Conservation (phyloP, 37 sponge, comb jelly and placozoan genomes). For the Dysidea cf. avara region DNA sequence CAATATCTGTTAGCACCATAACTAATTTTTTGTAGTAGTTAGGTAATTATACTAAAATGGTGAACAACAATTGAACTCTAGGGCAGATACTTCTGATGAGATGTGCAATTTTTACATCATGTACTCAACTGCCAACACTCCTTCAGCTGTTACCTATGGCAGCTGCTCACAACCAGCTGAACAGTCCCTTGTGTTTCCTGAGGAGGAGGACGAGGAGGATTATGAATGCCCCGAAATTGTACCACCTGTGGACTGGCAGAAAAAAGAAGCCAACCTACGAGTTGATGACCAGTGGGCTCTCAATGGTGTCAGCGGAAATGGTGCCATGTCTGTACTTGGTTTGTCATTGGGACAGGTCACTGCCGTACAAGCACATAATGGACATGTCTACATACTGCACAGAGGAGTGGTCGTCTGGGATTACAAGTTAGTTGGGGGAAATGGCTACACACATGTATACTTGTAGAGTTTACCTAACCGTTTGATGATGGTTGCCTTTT, state of each 20-base stretch:
- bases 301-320: not conserved
- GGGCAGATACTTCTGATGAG: constrained; percentile 71
- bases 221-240: constrained; percentile 26
- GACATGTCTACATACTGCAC: constrained; percentile 62
- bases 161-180: constrained; percentile 30
- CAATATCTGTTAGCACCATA: not conserved
- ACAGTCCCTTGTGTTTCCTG: constrained; percentile 21
- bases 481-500: not conserved
- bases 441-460: too few species aligned
- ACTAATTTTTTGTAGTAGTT: constrained; percentile 1
- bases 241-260: constrained; percentile 36
- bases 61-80: too few species aligned
- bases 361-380: constrained; percentile 51
- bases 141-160: not conserved
- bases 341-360: constrained; percentile 68
- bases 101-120: constrained; percentile 99
- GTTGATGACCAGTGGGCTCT: constrained; percentile 7
- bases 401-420: constrained; percentile 67
- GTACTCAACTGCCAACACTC: constrained; percentile 75
- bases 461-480: not conserved
- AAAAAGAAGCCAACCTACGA: constrained; percentile 15
- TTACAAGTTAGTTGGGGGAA: constrained; percentile 35
- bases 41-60: not conserved
- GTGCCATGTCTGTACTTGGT: constrained; percentile 3
- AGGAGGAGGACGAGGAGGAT: constrained; percentile 21